phyloP scores from a whole-genome alignment of 2,888 invertebrate genomes.

The Polylopha cassiicola region DNA sequence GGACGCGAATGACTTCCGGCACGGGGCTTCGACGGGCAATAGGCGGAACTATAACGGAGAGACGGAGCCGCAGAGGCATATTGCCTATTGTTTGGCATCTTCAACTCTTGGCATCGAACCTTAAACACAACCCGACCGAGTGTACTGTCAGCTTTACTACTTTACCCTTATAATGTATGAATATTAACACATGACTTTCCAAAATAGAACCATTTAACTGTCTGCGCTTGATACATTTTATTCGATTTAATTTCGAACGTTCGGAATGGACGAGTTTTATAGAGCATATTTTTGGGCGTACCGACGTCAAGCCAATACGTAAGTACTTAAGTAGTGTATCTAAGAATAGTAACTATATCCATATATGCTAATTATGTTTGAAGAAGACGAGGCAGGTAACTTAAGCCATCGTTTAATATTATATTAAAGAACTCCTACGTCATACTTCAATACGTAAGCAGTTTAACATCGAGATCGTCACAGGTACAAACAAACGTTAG shows the following conservation, averaged over 20 bases:
- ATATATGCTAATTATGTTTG: no score
- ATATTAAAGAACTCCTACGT: no score
- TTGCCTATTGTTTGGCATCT: constrained; percentile 75
- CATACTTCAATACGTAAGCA: no score
- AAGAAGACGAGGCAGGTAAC: no score
- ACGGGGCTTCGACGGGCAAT: constrained; percentile 52
- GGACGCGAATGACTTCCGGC: constrained; percentile 57
- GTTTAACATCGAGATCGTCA: no score
- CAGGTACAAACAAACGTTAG: no score
- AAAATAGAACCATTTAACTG: constrained; percentile 42
- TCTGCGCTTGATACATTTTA: constrained; percentile 32
- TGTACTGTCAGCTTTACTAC: constrained; percentile 66
- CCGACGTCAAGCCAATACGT: constrained; percentile 4
- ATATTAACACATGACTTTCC: constrained; percentile 53
- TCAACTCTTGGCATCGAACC: constrained; percentile 69
- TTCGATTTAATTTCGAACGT: constrained; percentile 28
- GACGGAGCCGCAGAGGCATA: constrained; percentile 51
- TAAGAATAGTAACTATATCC: no score
- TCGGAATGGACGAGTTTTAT: neutral
- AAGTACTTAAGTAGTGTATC: neutral
- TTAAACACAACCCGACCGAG: constrained; percentile 48
- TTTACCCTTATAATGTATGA: constrained; percentile 59
- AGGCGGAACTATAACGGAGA: constrained; percentile 54
- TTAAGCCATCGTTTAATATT: no score
- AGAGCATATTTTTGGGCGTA: neutral